Percentiles rank a stretch among this genome's conserved stretches.
phyloP scores from a whole-genome alignment of 2,797 vertebrate species.

The Scyliorhinus canicula region DNA sequence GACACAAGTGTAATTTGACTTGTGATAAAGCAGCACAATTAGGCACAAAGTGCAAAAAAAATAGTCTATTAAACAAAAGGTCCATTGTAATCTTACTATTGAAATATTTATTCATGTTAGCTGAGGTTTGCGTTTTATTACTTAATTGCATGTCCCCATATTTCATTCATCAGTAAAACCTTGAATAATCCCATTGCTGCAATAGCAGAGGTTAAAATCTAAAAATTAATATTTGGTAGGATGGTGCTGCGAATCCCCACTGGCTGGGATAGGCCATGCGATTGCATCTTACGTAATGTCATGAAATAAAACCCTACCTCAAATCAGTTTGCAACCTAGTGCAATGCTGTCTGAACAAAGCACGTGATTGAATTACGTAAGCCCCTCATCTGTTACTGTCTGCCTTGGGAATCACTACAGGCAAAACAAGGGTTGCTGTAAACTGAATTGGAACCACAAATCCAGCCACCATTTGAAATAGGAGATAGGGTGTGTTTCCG shows the following conservation, averaged over 20 bases:
- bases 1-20: not conserved
- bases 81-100: not conserved
- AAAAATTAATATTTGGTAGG: not conserved
- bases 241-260: not conserved
- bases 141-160: not conserved
- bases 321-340: not conserved
- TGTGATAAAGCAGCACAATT: not conserved
- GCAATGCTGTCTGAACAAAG: not conserved
- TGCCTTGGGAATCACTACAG: not conserved
- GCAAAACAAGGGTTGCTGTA: not conserved
- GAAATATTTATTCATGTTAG: not conserved
- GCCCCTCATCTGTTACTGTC: not conserved
- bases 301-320: not conserved
- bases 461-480: not conserved
- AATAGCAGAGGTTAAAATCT: not conserved
- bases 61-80: not conserved
- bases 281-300: not conserved
- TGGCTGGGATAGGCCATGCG: not conserved
- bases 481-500: not conserved
- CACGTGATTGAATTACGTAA: not conserved
- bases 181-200: not conserved
- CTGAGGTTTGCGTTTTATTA: not conserved
- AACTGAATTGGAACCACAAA: not conserved
- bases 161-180: not conserved
- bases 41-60: not conserved